phyloP scores from a whole-genome alignment of 2,797 vertebrate species.

The Eurystomus glaucurus region DNA sequence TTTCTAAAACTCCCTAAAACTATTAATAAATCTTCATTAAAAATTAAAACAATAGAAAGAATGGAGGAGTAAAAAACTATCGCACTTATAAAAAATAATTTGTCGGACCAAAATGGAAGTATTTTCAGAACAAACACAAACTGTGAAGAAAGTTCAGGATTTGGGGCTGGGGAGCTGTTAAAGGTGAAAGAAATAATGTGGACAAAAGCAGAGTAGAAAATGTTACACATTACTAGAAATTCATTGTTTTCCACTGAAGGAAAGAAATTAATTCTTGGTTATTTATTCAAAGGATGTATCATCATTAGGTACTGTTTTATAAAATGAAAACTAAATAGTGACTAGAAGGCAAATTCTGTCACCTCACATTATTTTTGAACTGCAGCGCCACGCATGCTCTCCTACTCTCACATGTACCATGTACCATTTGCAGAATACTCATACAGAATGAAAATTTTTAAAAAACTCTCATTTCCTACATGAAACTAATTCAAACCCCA shows the following conservation, averaged over 20 bases:
- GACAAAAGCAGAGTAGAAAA: not conserved
- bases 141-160: not conserved
- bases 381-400: not conserved
- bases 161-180: not conserved
- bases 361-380: not conserved
- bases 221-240: not conserved
- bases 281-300: not conserved
- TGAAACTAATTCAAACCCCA: not conserved
- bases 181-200: not conserved
- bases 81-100: not conserved
- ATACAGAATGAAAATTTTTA: not conserved
- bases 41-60: constrained; percentile 38
- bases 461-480: not conserved
- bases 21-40: constrained; percentile 59
- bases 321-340: not conserved
- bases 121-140: constrained; percentile 36
- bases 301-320: not conserved
- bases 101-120: not conserved
- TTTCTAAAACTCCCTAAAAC: constrained; percentile 10
- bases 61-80: not conserved
- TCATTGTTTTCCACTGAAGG: not conserved
- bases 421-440: not conserved
- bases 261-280: not conserved
- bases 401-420: not conserved
- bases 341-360: not conserved